A percentile compares a stretch with the other conserved stretches of the same genome.
phyloP scores from a whole-genome alignment of 2,797 vertebrate genomes.

The Hyperoplus lanceolatus region DNA sequence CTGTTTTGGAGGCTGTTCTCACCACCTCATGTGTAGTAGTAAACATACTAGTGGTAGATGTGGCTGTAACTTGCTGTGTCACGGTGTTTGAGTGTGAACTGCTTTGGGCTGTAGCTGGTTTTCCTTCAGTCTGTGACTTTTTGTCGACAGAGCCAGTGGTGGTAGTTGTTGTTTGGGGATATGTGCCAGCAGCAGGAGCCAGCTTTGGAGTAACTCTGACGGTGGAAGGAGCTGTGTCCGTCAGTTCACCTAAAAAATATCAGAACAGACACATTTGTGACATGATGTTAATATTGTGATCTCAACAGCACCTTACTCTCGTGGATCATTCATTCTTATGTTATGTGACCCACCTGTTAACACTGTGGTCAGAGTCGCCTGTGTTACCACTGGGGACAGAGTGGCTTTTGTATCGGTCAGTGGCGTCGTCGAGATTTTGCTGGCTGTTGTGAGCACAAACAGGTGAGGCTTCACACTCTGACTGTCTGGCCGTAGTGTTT shows the following conservation, averaged over 20 bases:
- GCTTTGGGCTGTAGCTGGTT: slow-evolving; percentile 33
- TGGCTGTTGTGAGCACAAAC: slow-evolving; percentile 53
- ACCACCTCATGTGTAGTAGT: slow-evolving; percentile 30
- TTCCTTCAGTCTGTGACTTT: slow-evolving; percentile 30
- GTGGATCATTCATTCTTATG: background rate
- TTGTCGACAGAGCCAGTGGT: slow-evolving; percentile 37
- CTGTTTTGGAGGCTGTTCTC: slow-evolving; percentile 30
- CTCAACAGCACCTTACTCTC: background rate
- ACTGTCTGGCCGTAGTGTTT: slow-evolving; percentile 29
- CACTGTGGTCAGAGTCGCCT: slow-evolving; percentile 35
- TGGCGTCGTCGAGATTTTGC: slow-evolving; percentile 25
- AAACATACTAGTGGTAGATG: slow-evolving; percentile 31
- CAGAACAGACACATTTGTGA: slow-evolving; percentile 23
- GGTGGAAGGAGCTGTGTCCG: slow-evolving; percentile 41
- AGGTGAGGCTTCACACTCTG: slow-evolving; percentile 43
- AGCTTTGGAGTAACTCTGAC: slow-evolving; percentile 47
- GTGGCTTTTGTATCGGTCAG: slow-evolving; percentile 51
- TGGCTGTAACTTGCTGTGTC: slow-evolving; percentile 49
- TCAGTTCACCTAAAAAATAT: slow-evolving; percentile 59
- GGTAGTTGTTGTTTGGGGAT: slow-evolving; percentile 24
- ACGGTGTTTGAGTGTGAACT: slow-evolving; percentile 44
- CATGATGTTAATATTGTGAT: background rate
- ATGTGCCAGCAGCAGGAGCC: slow-evolving; percentile 45
- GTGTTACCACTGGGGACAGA: slow-evolving; percentile 26
- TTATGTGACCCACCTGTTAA: slow-evolving; percentile 71